phyloP scores from a whole-genome alignment of 2,113 vertebrate species.

The Clarias macrocephalus region DNA sequence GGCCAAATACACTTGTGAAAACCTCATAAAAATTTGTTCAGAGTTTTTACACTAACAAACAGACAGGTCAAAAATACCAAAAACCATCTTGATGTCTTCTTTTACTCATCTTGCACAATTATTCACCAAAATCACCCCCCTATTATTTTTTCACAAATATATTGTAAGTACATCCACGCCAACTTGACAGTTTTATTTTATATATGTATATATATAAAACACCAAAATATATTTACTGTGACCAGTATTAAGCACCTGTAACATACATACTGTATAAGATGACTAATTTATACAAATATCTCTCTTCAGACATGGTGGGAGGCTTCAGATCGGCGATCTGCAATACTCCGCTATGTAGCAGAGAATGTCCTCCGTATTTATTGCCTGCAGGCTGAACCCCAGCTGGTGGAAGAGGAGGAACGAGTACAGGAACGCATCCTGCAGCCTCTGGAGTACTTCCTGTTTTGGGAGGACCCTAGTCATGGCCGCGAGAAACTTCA shows the following conservation, averaged over 20 bases:
- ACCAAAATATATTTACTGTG: neutral
- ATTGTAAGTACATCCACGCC: too few species aligned
- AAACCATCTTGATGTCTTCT: too few species aligned
- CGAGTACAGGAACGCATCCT: constrained; percentile 77
- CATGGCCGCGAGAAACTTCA: constrained; percentile 86
- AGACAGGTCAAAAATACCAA: too few species aligned
- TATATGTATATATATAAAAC: too few species aligned
- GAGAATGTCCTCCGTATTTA: constrained; percentile 89
- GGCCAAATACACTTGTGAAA: too few species aligned
- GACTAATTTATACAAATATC: neutral
- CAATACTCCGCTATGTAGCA: constrained; percentile 82
- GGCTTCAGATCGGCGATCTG: constrained; percentile 75
- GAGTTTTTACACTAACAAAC: too few species aligned
- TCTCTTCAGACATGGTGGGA: constrained; percentile 83
- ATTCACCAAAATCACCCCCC: too few species aligned
- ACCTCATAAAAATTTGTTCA: too few species aligned
- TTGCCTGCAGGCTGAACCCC: constrained; percentile 75
- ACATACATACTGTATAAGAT: neutral
- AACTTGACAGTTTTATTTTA: too few species aligned
- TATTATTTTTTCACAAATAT: too few species aligned
- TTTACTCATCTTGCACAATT: too few species aligned
- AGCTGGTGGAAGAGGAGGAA: constrained; percentile 84
- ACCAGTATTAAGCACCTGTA: neutral
- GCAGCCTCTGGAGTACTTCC: constrained; percentile 84
- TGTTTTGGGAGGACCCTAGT: constrained; percentile 89